phyloP scores from a whole-genome alignment of 2,113 vertebrate genomes.

The Hassar affinis region DNA sequence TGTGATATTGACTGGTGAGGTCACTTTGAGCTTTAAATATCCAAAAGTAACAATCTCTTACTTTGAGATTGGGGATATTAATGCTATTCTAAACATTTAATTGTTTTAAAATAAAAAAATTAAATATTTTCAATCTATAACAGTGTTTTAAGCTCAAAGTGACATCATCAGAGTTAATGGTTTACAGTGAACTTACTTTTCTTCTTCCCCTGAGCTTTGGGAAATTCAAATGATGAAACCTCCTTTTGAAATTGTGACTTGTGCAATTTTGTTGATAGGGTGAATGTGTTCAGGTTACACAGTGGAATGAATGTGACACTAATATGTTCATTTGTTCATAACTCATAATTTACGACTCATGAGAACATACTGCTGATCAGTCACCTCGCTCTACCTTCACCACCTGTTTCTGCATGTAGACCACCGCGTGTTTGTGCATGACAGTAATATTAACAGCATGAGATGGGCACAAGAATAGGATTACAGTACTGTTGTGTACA shows the following conservation, averaged over 20 bases:
- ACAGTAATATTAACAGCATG: neutral
- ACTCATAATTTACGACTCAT: neutral
- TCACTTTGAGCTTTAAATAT: neutral
- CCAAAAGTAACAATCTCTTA: neutral
- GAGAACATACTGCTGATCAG: neutral
- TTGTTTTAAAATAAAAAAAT: neutral
- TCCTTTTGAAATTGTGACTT: neutral
- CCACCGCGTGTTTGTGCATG: slow-evolving; percentile 50
- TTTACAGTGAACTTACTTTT: too few relatives aligned
- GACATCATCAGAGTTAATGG: neutral
- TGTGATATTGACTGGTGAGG: neutral
- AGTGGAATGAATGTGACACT: neutral
- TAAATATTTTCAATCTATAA: neutral
- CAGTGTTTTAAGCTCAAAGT: neutral
- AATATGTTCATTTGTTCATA: neutral
- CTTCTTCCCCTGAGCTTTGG: too few relatives aligned
- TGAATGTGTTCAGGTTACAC: neutral
- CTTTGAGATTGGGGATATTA: neutral
- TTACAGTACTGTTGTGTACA: neutral
- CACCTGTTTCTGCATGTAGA: slow-evolving; percentile 3
- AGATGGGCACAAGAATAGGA: neutral
- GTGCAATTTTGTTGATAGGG: neutral
- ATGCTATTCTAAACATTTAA: neutral
- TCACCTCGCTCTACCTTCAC: slow-evolving; percentile 11
- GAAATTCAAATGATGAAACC: neutral